Conservation (phyloP, 1,140 invertebrate genomes). For the Oreohelix idahoensis region DNA sequence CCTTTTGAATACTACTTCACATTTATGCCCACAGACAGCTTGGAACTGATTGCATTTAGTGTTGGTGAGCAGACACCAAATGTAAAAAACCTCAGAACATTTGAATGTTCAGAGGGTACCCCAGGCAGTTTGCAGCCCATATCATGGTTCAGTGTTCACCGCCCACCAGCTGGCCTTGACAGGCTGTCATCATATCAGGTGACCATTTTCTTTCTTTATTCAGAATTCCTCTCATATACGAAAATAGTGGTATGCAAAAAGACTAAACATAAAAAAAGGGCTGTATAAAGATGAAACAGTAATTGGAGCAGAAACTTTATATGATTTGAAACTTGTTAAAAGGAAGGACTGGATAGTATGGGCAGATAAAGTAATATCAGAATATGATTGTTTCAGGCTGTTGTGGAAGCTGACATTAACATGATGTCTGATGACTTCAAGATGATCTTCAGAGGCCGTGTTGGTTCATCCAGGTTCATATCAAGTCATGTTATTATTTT, state of each 20-base stretch:
- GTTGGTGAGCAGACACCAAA: conserved; percentile 65
- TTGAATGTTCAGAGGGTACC: conserved; percentile 63
- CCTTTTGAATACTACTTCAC: no score
- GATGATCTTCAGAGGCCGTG: conserved; percentile 75
- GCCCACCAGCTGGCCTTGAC: conserved; percentile 63
- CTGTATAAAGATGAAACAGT: no score
- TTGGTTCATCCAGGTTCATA: conserved; percentile 75
- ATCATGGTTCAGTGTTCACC: conserved; percentile 59
- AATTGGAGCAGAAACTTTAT: no score
- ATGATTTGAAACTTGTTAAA: no score
- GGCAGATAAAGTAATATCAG: background rate
- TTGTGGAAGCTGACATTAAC: conserved; percentile 75
- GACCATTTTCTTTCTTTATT: background rate
- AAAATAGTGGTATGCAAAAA: no score
- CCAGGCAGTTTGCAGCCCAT: conserved; percentile 60
- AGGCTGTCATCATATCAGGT: conserved; percentile 71
- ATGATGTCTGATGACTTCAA: conserved; percentile 76
- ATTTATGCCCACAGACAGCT: conserved; percentile 42
- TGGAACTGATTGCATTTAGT: conserved; percentile 60
- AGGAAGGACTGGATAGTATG: background rate
- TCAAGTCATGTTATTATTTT: no score
- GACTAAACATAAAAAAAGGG: no score
- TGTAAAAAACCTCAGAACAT: conserved; percentile 58
- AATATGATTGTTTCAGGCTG: conserved; percentile 66
- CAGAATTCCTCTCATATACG: no score